Evolutionary conservation across 2,113 vertebrate species (phyloP).

Genomic region (Atlantisia rogersi): DNA sequence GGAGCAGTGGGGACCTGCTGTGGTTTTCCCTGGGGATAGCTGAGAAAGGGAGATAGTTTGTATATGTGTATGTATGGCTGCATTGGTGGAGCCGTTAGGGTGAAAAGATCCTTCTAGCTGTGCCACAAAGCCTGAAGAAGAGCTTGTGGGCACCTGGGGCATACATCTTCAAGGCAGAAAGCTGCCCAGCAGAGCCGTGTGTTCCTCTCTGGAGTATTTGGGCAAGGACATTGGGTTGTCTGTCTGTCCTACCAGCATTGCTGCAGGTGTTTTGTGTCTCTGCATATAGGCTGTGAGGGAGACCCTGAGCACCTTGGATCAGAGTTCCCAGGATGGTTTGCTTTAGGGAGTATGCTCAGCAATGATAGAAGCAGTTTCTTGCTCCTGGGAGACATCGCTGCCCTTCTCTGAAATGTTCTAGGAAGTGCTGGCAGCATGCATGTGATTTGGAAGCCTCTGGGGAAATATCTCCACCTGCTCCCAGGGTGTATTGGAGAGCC

Average conservation of each 20-base stretch:
- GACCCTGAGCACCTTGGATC: not conserved
- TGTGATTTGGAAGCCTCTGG: not conserved
- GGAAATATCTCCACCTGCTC: not conserved
- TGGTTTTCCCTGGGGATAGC: not conserved
- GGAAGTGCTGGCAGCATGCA: not conserved
- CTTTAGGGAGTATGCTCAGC: not conserved
- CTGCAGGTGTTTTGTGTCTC: rapidly evolving
- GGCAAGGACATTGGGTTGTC: not conserved
- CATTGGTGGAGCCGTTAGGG: not conserved
- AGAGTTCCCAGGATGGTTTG: not conserved
- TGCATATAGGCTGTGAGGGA: not conserved
- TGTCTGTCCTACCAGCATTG: not conserved
- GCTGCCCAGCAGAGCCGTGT: not conserved
- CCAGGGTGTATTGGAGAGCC: not conserved
- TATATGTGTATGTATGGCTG: not conserved
- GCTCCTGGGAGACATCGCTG: rapidly evolving
- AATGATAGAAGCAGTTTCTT: not conserved
- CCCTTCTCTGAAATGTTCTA: not conserved
- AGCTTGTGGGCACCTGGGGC: not conserved
- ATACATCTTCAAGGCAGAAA: not conserved
- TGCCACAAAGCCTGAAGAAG: not conserved
- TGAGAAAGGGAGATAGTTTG: not conserved
- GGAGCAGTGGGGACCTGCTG: not conserved
- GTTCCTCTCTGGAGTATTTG: not conserved
- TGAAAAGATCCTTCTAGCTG: not conserved